Conservation (phyloP, 2,888 invertebrate species). For the Rotaria sp. region DNA sequence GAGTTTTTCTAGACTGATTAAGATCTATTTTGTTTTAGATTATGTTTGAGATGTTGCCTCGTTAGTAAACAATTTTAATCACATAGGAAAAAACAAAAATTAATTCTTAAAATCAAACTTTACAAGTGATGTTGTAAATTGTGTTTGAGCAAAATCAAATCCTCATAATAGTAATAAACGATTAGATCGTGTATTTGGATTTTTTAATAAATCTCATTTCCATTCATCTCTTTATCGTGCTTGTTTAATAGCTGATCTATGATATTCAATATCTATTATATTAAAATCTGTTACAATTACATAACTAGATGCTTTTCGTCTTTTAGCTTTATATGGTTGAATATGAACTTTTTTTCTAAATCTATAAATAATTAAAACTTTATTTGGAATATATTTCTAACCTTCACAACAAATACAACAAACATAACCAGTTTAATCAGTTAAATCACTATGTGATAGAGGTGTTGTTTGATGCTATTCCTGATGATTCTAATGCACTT, state of each 20-base stretch:
- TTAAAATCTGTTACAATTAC: slow-evolving; percentile 95
- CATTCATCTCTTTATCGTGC: slow-evolving; percentile 73
- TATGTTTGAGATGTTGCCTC: no score
- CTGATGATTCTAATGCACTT: slow-evolving; percentile 44
- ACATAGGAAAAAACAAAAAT: no score
- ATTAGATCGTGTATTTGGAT: slow-evolving; percentile 93
- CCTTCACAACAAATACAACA: slow-evolving; percentile 97
- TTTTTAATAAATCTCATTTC: slow-evolving; percentile 94
- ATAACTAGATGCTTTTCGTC: slow-evolving; percentile 72
- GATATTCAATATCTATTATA: slow-evolving; percentile 93
- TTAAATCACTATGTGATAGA: slow-evolving; percentile 59
- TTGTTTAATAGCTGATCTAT: slow-evolving; percentile 83
- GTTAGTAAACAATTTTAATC: no score
- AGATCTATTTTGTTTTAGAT: no score
- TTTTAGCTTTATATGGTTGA: slow-evolving; percentile 81
- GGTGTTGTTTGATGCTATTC: slow-evolving; percentile 44
- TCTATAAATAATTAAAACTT: slow-evolving; percentile 84
- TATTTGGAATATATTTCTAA: slow-evolving; percentile 69
- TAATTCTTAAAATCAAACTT: slow-evolving; percentile 30
- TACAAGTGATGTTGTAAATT: slow-evolving; percentile 56
- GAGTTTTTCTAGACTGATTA: no score
- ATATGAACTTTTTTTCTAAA: slow-evolving; percentile 82
- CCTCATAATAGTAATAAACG: slow-evolving; percentile 92
- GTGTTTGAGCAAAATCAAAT: slow-evolving; percentile 81
- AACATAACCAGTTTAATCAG: slow-evolving; percentile 76